Conservation (phyloP, 2,797 vertebrate species). For the Poecilia picta region DNA sequence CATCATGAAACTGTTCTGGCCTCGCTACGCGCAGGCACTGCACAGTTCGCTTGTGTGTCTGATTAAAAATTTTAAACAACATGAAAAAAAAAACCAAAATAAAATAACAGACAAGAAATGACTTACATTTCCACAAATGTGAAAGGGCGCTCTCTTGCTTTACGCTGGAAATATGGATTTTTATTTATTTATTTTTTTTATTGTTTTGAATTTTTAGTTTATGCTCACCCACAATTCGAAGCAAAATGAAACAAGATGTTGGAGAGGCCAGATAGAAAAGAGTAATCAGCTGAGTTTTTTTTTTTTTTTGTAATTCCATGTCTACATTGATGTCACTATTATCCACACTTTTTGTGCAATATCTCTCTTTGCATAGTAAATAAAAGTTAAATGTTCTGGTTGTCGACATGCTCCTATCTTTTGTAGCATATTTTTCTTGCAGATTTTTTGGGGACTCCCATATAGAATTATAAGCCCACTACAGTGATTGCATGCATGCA, state of each 20-base stretch:
- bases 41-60: conserved; percentile 47
- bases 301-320: conserved; percentile 57
- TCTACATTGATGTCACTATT: conserved; percentile 71
- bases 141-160: conserved; percentile 67
- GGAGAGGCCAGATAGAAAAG: conserved; percentile 76
- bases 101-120: conserved; percentile 26
- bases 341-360: conserved; percentile 87
- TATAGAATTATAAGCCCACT: conserved; percentile 84
- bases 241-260: conserved; percentile 69
- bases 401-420: conserved; percentile 89
- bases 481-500: conserved; percentile 90
- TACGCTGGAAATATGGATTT: conserved; percentile 53
- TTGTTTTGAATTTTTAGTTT: conserved; percentile 13
- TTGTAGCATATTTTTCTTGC: conserved; percentile 82
- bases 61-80: conserved; percentile 70
- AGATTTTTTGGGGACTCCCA: conserved; percentile 72
- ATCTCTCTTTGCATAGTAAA: conserved; percentile 98
- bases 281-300: conserved; percentile 53
- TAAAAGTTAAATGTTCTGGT: conserved; percentile 85
- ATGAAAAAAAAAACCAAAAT: conserved; percentile 71
- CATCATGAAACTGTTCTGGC: conserved; percentile 69
- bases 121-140: conserved; percentile 68
- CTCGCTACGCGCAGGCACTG: conserved; percentile 72
- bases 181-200: conserved; percentile 11
- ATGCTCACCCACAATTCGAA: conserved; percentile 55